Evolutionary conservation across 2,797 vertebrate species (phyloP), one percentile per base, ranked within the genome.

Genomic region (Brachyalestes nurse): DNA sequence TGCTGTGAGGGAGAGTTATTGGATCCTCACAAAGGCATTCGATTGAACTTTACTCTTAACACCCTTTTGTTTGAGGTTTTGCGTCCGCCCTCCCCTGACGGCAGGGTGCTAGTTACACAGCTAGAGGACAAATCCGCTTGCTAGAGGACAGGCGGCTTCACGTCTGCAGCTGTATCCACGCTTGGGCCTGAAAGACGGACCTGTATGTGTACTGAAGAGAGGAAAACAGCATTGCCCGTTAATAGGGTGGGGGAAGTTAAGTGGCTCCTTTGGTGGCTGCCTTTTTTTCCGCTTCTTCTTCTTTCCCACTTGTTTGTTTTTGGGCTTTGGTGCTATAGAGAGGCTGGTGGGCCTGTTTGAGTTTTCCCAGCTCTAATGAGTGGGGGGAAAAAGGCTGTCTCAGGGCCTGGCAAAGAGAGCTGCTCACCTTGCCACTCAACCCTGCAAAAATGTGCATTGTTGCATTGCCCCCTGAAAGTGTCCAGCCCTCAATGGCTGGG

Each of bases 221-320:
- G 79, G 82, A 81, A 85, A 77, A 83, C 82, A 83, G 28, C 72
- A 80, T 80, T 61, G 62, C 72, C 72, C 38, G 61, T 87, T 81
- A 66, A 84, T n/a, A 82, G 77, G 66, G 78, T 75, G 71, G 79
- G 73, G 77, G 57, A 66, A 71, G 77, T 70, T 82, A 82, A 82
- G 80, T 79, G 86, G 65, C 71, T 81, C 80, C 77, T 72, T 84
- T 77, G 72, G 71, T 57, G 51, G 55, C 19, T 62, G 53, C 23
- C 71, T 83, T 79, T 80, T 80, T 65, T 65, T n/a, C 28, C 34
- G 72, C 77, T 78, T 78, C 62, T 82, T 82, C 62, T 83, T 75
- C 67, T 76, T 64, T 79, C 6, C 75, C 55, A 78, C 84, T 72
- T 89, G 87, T 88, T 89, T 89, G 88, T 86, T 83, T 87, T 85